Base-by-base conservation (phyloP, 2,113 vertebrate species). In the Dendrocopos noguchii region DNA sequence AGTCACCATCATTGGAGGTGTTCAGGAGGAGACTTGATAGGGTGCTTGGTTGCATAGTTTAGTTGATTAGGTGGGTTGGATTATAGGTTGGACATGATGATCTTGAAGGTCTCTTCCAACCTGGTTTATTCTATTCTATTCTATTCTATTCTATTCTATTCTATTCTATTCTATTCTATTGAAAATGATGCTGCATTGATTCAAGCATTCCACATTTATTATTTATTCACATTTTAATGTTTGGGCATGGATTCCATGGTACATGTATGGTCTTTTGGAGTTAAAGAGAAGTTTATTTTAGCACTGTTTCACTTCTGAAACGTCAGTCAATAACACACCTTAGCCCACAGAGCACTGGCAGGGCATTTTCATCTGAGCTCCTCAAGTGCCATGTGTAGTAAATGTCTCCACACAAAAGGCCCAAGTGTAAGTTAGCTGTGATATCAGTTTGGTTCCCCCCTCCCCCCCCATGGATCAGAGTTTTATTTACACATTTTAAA, bases 381-480 rank as follows among this genome's bases (percentile, higher is more conserved):
- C 11, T 70, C 15, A 27, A 46, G 8, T 0, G 0, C 3, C 15
- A 7, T 6, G 7, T 34, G 10, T 34, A 33, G 11, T 33, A 34
- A 85, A 65, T 22, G 9, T 2, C 9, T 29, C 19, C 63, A 21
- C 28, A 68, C 3, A 73, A 21, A 70, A 53, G 21, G 3, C 15
- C 4, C 19, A 70, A 70, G 6, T 44, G 15, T 8, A 77, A 73
- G 34, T n/a, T 29, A 71, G 2, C 6, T 15, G 16, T 34, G 2
- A 8, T 6, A 33, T 10, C n/a, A 52, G 3, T 63, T 78, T 34
- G 2, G 0, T 0, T 4, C 60, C 50, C 52, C 25, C 27, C 9
- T 36, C 9, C 9, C 34, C 7, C 0, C 5, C 7, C 17, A 22
- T 68, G 75, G 68, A 70, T 33, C 9, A 17, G 4, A 17, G n/a